Percentiles rank a stretch among this genome's conserved stretches.
phyloP scores from a whole-genome alignment of 2,888 invertebrate genomes.

The Philonicus albiceps region DNA sequence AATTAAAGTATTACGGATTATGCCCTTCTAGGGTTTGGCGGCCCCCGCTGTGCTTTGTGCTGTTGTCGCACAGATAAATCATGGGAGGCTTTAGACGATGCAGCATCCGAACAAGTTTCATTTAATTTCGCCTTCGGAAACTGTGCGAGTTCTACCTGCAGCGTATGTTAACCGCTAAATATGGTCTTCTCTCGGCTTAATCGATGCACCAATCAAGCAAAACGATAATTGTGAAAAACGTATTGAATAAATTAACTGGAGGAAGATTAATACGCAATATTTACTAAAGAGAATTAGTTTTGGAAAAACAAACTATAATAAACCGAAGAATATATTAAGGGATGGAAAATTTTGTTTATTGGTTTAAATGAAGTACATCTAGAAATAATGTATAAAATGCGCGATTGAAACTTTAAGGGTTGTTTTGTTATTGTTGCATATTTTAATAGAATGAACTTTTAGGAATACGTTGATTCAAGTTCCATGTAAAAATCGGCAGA shows the following conservation, averaged over 20 bases:
- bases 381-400: too few relatives aligned
- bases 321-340: too few relatives aligned
- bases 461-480: too few relatives aligned
- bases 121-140: neutral
- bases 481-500: too few relatives aligned
- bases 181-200: neutral
- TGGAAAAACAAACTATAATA: too few relatives aligned
- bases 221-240: neutral
- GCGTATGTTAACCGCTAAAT: neutral
- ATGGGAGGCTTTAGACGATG: neutral
- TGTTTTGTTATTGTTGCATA: too few relatives aligned
- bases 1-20: neutral
- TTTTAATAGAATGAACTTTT: too few relatives aligned
- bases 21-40: neutral
- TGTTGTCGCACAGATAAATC: conserved; percentile 15
- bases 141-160: neutral
- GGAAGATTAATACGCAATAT: neutral
- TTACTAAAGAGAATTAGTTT: too few relatives aligned
- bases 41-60: neutral
- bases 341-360: too few relatives aligned
- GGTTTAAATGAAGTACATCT: too few relatives aligned
- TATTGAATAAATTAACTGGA: neutral
- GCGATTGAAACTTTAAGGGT: too few relatives aligned
- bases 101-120: neutral
- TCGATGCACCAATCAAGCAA: neutral